phyloP scores from a whole-genome alignment of 1,140 invertebrate species.

The Drosophila biarmipes region DNA sequence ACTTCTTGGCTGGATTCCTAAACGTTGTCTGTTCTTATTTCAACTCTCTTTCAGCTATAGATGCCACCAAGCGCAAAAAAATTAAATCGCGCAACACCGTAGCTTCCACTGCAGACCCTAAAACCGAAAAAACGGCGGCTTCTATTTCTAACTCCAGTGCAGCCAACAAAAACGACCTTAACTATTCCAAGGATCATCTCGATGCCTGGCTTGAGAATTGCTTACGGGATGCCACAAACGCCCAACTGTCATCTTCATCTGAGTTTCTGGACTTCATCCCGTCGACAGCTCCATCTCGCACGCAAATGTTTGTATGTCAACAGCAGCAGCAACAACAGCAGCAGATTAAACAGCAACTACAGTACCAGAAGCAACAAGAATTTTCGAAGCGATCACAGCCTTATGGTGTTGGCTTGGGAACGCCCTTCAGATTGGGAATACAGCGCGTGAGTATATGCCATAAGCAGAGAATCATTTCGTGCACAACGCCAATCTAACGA shows the following conservation, averaged over 20 bases:
- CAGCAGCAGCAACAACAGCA: constrained; percentile 46
- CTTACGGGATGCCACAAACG: constrained; percentile 75
- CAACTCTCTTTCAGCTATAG: constrained; percentile 35
- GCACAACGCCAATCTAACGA: constrained; percentile 1
- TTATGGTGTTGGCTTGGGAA: constrained; percentile 49
- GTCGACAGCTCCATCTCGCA: constrained; percentile 32
- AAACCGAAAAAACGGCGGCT: constrained; percentile 15
- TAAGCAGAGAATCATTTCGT: constrained; percentile 29
- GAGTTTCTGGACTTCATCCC: constrained; percentile 82
- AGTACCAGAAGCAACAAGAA: constrained; percentile 60
- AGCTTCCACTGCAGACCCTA: constrained; percentile 11
- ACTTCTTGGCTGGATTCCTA: too few relatives aligned
- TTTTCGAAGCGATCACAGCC: constrained; percentile 64
- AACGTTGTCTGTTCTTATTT: background rate
- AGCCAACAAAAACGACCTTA: constrained; percentile 32
- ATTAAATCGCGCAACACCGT: constrained; percentile 72
- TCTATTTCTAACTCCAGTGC: constrained; percentile 16
- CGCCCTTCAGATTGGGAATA: constrained; percentile 78
- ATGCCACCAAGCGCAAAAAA: constrained; percentile 75
- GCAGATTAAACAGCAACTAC: constrained; percentile 35
- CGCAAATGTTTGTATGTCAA: constrained; percentile 46
- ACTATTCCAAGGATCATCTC: constrained; percentile 78
- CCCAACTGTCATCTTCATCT: constrained; percentile 79
- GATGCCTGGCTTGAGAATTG: constrained; percentile 83
- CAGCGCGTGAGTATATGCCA: constrained; percentile 71